phyloP scores from a whole-genome alignment of 1,140 invertebrate species.

The Drosophila subpulchrella region DNA sequence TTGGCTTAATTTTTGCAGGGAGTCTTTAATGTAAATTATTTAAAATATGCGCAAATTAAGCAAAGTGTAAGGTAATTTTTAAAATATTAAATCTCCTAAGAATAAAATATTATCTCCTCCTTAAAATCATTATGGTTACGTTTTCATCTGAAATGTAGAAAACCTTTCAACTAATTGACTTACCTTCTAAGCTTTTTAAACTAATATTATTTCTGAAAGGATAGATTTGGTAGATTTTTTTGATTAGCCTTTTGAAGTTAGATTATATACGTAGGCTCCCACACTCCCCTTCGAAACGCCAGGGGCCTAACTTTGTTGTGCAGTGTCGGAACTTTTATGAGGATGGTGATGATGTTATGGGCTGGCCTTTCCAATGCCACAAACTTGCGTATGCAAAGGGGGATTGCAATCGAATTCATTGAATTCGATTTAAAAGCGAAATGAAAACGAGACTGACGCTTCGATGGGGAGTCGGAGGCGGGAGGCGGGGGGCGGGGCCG shows the following conservation, averaged over 20 bases:
- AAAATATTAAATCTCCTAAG: no score
- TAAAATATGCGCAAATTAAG: no score
- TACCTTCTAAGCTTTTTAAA: no score
- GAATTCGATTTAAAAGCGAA: constrained; percentile 79
- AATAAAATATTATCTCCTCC: no score
- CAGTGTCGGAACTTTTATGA: constrained; percentile 18
- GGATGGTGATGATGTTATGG: constrained; percentile 1
- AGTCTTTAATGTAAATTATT: no score
- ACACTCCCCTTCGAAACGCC: not conserved
- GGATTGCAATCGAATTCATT: constrained; percentile 78
- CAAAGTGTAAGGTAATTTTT: no score
- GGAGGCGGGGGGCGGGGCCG: not conserved
- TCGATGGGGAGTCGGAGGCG: not conserved
- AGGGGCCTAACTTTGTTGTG: constrained; percentile 6
- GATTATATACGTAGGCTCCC: no score
- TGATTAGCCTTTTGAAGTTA: not conserved
- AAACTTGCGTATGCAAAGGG: constrained; percentile 78
- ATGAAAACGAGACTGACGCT: constrained; percentile 43
- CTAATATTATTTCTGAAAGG: no score
- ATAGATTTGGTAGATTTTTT: not conserved
- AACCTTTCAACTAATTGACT: no score
- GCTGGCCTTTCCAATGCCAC: constrained; percentile 55
- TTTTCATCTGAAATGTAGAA: no score
- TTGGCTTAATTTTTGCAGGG: no score
- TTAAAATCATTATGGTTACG: no score